Base-by-base conservation (phyloP, 2,797 vertebrate genomes). In the Semotilus atromaculatus region DNA sequence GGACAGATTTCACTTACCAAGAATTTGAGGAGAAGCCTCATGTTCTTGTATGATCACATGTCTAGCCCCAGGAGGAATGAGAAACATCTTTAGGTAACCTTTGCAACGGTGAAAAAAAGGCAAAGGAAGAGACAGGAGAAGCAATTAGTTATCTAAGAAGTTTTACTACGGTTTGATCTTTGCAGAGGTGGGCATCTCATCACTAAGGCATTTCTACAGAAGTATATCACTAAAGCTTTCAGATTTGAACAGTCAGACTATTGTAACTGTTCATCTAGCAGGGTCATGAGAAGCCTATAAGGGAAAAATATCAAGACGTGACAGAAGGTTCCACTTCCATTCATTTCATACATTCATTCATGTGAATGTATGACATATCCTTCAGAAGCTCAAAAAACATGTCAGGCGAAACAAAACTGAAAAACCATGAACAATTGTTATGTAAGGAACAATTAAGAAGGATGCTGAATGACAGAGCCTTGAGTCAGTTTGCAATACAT, bases 41-140 rank as follows among this genome's bases (percentile, higher is more conserved):
- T 97, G 96, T 95, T 99, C 98, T 96, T 99, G 97, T 94, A 99
- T 93, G 94, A 96, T 95, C 95, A 98, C 96, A 96, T 99, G 97
- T 96, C 97, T 97, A 94, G 97, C 97, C 94, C 97, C 97, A 0
- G 97, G 96, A 92, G 98, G 97, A 92, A 99, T 95, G 92, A 97
- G 97, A 97, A 99, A 99, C 98, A 99, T 99, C 98, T 99, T 99
- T 94, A 99, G 96, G 96, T 96, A 98, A 92, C 97, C 98, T 99
- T 96, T 96, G 93, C 94, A 94, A 94, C 89, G 93, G 91, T 94
- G 86, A 77, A 77, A 85, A 91, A 91, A 86, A 88, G 93, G 91
- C 87, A 92, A 93, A 94, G 94, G 95, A 94, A 95, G 94, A 96
- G 95, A 95, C 85, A 91, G 97, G 67, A 96, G 93, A 93, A 85